These are phyloP conservation scores for Xiphophorus maculatus DNA, from an alignment of 2,113 vertebrate species.

Conservation along the genomic window DNA sequence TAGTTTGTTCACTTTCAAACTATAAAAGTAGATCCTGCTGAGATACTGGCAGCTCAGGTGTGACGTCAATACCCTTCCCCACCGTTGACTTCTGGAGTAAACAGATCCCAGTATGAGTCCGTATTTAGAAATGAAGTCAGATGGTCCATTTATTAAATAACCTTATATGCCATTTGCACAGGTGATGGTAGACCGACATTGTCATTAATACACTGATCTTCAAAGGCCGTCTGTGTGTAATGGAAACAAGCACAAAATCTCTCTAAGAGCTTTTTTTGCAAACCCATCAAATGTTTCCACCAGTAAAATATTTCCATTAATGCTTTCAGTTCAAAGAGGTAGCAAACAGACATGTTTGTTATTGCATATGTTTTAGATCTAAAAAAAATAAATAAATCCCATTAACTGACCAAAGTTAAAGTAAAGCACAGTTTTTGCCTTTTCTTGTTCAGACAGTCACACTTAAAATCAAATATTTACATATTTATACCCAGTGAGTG, in stretches of 20 bases:
- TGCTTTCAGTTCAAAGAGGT: neutral
- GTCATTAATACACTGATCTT: neutral
- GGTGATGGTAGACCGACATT: neutral
- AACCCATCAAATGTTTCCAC: neutral
- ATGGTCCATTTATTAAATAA: neutral
- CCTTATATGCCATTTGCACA: neutral
- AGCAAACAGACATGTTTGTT: neutral
- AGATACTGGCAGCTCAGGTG: too few relatives aligned
- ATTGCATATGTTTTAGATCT: neutral
- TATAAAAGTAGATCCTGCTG: too few relatives aligned
- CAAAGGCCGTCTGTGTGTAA: neutral
- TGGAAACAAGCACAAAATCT: constrained; percentile 1
- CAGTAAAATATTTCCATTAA: neutral
- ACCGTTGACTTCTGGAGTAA: too few relatives aligned
- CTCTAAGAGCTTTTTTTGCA: neutral
- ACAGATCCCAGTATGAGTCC: neutral
- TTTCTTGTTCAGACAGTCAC: too few relatives aligned
- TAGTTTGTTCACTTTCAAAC: too few relatives aligned
- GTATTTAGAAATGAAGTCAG: neutral
- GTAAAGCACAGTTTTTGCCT: too few relatives aligned
- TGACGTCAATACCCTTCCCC: too few relatives aligned
- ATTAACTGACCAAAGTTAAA: too few relatives aligned
- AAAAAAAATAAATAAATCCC: too few relatives aligned
- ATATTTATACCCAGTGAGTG: too few relatives aligned
- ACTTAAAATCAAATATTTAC: too few relatives aligned